These are phyloP conservation scores for Toxostoma redivivum DNA, from an alignment of 2,113 vertebrate genomes.

Conservation along the genomic window DNA sequence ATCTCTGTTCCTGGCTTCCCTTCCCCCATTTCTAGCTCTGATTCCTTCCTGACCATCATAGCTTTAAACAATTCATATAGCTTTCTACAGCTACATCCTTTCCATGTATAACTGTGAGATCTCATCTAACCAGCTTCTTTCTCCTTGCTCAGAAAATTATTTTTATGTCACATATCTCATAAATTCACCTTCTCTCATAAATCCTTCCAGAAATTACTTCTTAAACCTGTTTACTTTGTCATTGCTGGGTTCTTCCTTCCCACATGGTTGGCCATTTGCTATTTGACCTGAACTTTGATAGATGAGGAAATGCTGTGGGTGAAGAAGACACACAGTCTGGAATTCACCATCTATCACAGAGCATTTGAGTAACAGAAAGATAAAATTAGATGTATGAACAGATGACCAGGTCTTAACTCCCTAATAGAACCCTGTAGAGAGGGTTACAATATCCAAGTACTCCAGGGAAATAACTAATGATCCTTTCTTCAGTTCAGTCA, in stretches of 20 bases:
- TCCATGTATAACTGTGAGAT: not conserved
- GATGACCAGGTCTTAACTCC: constrained; percentile 21
- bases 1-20: not conserved
- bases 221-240: not conserved
- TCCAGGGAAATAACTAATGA: constrained; percentile 56
- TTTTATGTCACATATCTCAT: not conserved
- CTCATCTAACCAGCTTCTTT: not conserved
- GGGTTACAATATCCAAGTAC: constrained; percentile 30
- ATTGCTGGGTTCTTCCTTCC: not conserved
- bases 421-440: constrained; percentile 38
- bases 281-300: not conserved
- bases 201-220: not conserved
- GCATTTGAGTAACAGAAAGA: not conserved
- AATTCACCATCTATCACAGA: not conserved
- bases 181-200: not conserved
- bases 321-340: not conserved
- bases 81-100: not conserved
- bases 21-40: not conserved
- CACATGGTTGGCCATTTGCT: not conserved
- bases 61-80: not conserved
- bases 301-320: not conserved
- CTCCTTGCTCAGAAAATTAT: not conserved
- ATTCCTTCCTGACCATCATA: not conserved
- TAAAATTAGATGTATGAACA: constrained; percentile 19
- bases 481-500: constrained; percentile 38